Evolutionary conservation across 2,797 vertebrate species (phyloP).

Genomic region (Oreochromis mossambicus): DNA sequence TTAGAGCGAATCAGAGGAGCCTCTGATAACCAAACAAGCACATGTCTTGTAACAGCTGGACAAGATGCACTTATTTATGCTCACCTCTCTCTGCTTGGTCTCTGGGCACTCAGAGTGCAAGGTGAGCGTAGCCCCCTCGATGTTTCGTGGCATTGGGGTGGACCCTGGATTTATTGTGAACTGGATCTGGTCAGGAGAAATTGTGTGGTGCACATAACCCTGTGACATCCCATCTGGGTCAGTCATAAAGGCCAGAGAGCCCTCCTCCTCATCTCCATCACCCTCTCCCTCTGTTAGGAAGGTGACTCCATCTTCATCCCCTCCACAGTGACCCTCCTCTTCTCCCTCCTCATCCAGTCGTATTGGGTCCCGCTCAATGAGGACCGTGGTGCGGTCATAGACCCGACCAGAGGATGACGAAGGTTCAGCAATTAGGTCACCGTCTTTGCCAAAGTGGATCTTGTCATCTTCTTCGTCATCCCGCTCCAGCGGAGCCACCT

Average conservation of each 20-base stretch:
- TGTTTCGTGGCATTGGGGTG: constrained; percentile 98
- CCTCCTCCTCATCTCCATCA: constrained; percentile 88
- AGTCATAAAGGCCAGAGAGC: constrained; percentile 85
- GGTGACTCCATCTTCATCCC: constrained; percentile 80
- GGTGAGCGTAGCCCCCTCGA: constrained; percentile 96
- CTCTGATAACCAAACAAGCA: neutral
- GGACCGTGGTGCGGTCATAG: constrained; percentile 96
- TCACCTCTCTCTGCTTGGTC: constrained; percentile 95
- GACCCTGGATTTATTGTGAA: constrained; percentile 98
- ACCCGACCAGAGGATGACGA: constrained; percentile 85
- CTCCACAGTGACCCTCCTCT: constrained; percentile 86
- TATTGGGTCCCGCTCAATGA: constrained; percentile 95
- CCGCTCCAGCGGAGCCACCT: constrained; percentile 72
- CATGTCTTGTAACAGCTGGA: neutral
- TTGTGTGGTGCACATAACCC: constrained; percentile 98
- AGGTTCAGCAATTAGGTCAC: constrained; percentile 80
- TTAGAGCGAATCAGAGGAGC: neutral
- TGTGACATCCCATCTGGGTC: constrained; percentile 95
- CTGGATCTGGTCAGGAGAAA: constrained; percentile 97
- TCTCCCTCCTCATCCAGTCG: constrained; percentile 90
- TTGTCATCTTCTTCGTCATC: constrained; percentile 83
- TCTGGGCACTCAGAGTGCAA: constrained; percentile 97
- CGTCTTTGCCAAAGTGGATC: constrained; percentile 81
- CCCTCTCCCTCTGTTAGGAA: constrained; percentile 89
- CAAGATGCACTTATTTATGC: neutral